phyloP scores from a whole-genome alignment of 1,140 invertebrate genomes.

The Subanguina moxae region DNA sequence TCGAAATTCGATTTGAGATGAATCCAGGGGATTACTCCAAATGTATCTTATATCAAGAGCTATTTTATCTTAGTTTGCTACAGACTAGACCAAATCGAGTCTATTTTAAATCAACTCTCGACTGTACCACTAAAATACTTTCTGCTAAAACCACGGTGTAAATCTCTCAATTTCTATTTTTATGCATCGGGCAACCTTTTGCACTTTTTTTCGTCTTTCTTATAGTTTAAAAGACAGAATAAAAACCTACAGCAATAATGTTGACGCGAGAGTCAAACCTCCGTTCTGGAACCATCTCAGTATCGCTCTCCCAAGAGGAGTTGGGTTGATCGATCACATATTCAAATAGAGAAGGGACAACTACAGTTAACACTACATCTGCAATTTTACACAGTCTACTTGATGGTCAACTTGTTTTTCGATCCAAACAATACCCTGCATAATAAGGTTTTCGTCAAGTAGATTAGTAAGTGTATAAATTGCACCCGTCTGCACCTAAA shows the following conservation, averaged over 20 bases:
- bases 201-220: too few species aligned
- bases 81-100: too few species aligned
- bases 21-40: too few species aligned
- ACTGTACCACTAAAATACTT: too few species aligned
- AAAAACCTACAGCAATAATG: not conserved
- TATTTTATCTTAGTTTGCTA: too few species aligned
- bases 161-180: too few species aligned
- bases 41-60: too few species aligned
- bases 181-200: too few species aligned
- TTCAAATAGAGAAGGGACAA: not conserved
- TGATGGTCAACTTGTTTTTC: too few species aligned
- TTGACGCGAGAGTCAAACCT: slow-evolving; percentile 1
- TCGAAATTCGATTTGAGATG: too few species aligned
- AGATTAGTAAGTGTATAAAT: not conserved
- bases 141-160: too few species aligned
- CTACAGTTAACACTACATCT: not conserved
- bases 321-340: not conserved
- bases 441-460: not conserved
- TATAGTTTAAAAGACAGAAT: not conserved
- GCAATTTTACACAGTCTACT: not conserved
- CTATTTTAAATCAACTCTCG: too few species aligned
- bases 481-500: slow-evolving; percentile 4
- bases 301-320: not conserved
- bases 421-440: not conserved
- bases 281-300: not conserved